Conservation (phyloP, 2,888 invertebrate species). For the Philaethria dido region DNA sequence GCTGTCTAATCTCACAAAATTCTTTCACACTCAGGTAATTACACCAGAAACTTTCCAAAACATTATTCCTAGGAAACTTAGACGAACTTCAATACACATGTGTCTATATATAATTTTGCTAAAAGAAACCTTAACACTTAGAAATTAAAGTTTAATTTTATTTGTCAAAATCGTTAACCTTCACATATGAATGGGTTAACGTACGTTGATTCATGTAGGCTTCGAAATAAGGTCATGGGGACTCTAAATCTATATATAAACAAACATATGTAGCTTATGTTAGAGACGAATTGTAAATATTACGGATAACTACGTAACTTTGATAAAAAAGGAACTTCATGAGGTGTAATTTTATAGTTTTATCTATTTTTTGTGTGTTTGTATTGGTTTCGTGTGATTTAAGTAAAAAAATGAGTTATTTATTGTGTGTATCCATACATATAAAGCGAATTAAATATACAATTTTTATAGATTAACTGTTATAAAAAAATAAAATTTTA, state of each 20-base stretch:
- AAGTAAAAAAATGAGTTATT: too few relatives aligned
- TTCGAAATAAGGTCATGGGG: conserved; percentile 47
- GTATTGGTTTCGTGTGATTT: too few relatives aligned
- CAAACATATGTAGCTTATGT: conserved; percentile 17
- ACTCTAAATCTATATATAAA: conserved; percentile 29
- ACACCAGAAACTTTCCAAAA: conserved; percentile 28
- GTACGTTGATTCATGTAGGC: conserved; percentile 53
- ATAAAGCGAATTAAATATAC: too few relatives aligned
- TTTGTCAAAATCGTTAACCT: conserved; percentile 56
- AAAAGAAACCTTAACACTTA: conserved; percentile 44
- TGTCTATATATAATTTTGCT: conserved; percentile 10
- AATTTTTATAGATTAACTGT: too few relatives aligned
- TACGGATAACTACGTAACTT: too few relatives aligned
- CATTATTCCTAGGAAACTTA: conserved; percentile 36
- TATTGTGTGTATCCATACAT: too few relatives aligned
- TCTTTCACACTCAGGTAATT: conserved; percentile 21
- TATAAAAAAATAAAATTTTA: too few relatives aligned
- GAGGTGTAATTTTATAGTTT: too few relatives aligned
- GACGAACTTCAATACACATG: conserved; percentile 32
- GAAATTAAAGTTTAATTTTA: conserved; percentile 48
- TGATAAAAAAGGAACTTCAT: too few relatives aligned
- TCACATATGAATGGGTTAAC: conserved; percentile 67
- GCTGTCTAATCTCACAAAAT: conserved; percentile 18
- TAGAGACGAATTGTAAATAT: conserved; percentile 10
- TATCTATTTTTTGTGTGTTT: too few relatives aligned